These are phyloP conservation scores for Bombus huntii DNA, from an alignment of 1,140 invertebrate species.

Conservation along the genomic window DNA sequence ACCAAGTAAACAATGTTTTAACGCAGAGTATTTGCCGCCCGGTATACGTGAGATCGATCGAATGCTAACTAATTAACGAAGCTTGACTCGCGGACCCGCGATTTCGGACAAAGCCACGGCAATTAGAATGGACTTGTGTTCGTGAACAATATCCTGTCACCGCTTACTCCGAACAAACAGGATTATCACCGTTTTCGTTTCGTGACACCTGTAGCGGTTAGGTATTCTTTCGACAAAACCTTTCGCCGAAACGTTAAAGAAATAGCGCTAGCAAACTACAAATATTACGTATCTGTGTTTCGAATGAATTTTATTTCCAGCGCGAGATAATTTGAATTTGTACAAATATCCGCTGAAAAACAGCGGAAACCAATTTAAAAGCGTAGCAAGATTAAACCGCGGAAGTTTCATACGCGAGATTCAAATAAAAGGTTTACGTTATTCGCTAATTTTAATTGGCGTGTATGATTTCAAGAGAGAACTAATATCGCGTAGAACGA, in stretches of 20 bases:
- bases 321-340: not conserved
- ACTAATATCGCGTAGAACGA: not conserved
- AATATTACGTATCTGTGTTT: no score
- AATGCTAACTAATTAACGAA: slow-evolving; percentile 46
- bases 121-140: slow-evolving; percentile 28
- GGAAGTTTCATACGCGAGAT: not conserved
- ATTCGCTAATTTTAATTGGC: not conserved
- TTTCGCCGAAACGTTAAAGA: no score
- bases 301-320: not conserved
- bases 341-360: not conserved
- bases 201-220: not conserved
- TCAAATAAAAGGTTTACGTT: not conserved
- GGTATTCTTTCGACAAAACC: not conserved
- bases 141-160: slow-evolving; percentile 7
- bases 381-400: not conserved
- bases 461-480: not conserved
- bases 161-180: not conserved
- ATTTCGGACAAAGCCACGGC: slow-evolving; percentile 1
- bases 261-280: not conserved
- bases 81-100: not conserved
- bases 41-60: slow-evolving; percentile 32
- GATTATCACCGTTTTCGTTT: not conserved
- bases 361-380: not conserved
- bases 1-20: slow-evolving; percentile 47
- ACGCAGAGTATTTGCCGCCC: slow-evolving; percentile 18